Evolutionary conservation across 2,888 invertebrate species (phyloP).

Genomic region (Ophraella communa): DNA sequence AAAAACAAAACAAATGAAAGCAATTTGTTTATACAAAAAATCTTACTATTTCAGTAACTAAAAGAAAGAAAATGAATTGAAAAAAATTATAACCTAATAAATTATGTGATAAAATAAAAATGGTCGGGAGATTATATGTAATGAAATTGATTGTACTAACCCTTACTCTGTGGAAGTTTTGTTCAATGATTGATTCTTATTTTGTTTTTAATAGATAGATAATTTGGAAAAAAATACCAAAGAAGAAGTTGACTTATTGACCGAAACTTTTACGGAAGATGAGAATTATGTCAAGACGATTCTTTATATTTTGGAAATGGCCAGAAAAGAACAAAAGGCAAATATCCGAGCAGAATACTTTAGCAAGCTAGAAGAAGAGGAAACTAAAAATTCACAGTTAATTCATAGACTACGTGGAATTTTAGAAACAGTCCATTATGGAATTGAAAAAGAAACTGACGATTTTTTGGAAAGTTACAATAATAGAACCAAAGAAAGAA

Average conservation of each 20-base stretch:
- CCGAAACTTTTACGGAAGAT: slow-evolving; percentile 57
- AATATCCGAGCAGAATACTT: slow-evolving; percentile 52
- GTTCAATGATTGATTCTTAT: too few species aligned
- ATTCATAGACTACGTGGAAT: slow-evolving; percentile 45
- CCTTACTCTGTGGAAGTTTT: too few species aligned
- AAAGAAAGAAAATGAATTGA: too few species aligned
- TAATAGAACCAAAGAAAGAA: slow-evolving; percentile 40
- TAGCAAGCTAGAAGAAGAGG: slow-evolving; percentile 53
- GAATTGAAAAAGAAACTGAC: slow-evolving; percentile 47
- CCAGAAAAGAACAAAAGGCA: slow-evolving; percentile 51
- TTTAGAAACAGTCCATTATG: slow-evolving; percentile 46
- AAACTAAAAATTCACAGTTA: slow-evolving; percentile 46
- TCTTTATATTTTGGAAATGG: slow-evolving; percentile 63
- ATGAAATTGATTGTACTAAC: too few species aligned
- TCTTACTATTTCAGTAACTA: too few species aligned
- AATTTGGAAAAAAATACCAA: slow-evolving; percentile 30
- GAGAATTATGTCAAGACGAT: slow-evolving; percentile 61
- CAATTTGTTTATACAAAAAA: too few species aligned
- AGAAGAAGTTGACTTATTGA: slow-evolving; percentile 56
- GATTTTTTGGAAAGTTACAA: slow-evolving; percentile 44
- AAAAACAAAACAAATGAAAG: too few species aligned
- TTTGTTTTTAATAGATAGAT: slow-evolving; percentile 26
- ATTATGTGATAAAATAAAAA: too few species aligned
- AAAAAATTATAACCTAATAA: too few species aligned
- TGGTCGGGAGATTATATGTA: too few species aligned